phyloP scores from a whole-genome alignment of 2,888 invertebrate species.

The Polia nebulosa region DNA sequence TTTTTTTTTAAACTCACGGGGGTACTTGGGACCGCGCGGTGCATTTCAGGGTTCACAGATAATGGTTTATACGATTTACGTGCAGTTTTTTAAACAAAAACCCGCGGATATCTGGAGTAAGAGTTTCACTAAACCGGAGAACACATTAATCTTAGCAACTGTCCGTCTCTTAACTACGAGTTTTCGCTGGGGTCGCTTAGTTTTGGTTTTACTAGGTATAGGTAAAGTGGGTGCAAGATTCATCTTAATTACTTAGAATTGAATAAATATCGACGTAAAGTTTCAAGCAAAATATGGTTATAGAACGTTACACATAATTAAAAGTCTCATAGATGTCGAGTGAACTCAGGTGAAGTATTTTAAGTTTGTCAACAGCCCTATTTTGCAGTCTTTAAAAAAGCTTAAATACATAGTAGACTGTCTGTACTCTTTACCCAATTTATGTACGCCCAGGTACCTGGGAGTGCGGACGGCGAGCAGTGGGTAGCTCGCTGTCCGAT shows the following conservation, averaged over 20 bases:
- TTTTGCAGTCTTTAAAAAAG: not conserved
- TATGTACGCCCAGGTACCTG: no score
- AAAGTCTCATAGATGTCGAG: not conserved
- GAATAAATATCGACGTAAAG: not conserved
- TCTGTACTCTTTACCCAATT: no score
- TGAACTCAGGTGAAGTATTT: not conserved
- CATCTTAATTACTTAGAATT: not conserved
- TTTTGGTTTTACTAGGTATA: slow-evolving; percentile 19
- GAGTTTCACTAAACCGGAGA: slow-evolving; percentile 80
- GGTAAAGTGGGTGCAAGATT: not conserved
- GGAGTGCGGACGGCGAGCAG: no score
- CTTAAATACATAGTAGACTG: not conserved
- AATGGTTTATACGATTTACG: slow-evolving; percentile 61
- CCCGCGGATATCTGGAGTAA: slow-evolving; percentile 76
- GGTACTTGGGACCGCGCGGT: slow-evolving; percentile 49
- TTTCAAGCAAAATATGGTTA: no score
- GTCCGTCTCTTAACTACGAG: slow-evolving; percentile 72
- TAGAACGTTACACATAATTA: not conserved
- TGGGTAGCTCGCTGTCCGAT: no score
- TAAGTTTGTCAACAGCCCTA: not conserved
- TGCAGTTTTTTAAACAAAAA: slow-evolving; percentile 64
- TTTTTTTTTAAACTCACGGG: slow-evolving; percentile 58
- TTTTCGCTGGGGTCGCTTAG: slow-evolving; percentile 57
- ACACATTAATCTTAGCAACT: slow-evolving; percentile 84
- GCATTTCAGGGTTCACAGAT: slow-evolving; percentile 55